Evolutionary conservation across 2,888 invertebrate genomes (phyloP).

Genomic region (Cotesia congregata): DNA sequence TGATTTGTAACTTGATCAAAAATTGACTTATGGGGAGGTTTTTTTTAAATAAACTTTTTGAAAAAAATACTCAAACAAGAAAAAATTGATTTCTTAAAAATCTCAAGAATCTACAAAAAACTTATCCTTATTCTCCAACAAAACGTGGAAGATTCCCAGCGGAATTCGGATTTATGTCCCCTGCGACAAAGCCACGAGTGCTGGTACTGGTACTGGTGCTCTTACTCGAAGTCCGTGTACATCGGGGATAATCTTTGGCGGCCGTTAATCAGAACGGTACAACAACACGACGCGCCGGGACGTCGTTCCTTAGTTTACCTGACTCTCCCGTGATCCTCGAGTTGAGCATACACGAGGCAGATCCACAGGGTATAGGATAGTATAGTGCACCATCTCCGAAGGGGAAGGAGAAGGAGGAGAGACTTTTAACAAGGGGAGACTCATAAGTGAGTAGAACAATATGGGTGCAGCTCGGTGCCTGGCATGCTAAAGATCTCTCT

Average conservation of each 20-base stretch:
- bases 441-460: not conserved
- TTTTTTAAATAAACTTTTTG: too few relatives aligned
- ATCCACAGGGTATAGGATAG: too few relatives aligned
- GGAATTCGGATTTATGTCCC: constrained; percentile 57
- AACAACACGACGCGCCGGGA: constrained; percentile 49
- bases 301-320: constrained; percentile 24
- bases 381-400: too few relatives aligned
- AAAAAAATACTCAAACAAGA: too few relatives aligned
- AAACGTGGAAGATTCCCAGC: constrained; percentile 40
- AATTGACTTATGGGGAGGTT: too few relatives aligned
- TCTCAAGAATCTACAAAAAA: too few relatives aligned
- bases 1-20: too few relatives aligned
- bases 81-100: too few relatives aligned
- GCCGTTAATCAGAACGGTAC: constrained; percentile 59
- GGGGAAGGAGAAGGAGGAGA: constrained; percentile 24
- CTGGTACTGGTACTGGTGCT: too few relatives aligned
- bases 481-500: constrained; percentile 46
- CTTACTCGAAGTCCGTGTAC: constrained; percentile 34
- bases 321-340: constrained; percentile 1
- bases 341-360: not conserved
- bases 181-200: constrained; percentile 51
- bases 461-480: constrained; percentile 37
- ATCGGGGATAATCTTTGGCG: constrained; percentile 53
- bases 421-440: constrained; percentile 6
- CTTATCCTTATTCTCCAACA: too few relatives aligned